A percentile compares a stretch with the other conserved stretches of the same genome.
Conservation (phyloP, 2,113 vertebrate genomes). For the Drymodes brunneopygia region DNA sequence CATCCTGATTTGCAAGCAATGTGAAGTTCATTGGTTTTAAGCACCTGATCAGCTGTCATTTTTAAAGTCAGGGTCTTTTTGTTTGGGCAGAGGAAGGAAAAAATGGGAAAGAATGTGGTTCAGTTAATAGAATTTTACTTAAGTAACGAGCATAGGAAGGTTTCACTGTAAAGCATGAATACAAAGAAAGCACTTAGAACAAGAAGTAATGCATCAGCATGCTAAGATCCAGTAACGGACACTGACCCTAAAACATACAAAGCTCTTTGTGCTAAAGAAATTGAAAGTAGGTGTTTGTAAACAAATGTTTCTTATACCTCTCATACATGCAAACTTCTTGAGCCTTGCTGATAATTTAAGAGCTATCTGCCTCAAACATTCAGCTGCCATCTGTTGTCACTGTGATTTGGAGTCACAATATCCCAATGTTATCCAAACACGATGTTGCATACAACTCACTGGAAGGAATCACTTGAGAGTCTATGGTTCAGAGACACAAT, state of each 20-base stretch:
- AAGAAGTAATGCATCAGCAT: background rate
- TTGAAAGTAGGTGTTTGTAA: background rate
- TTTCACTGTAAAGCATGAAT: background rate
- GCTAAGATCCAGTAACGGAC: background rate
- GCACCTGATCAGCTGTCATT: background rate
- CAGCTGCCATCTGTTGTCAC: background rate
- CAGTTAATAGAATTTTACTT: background rate
- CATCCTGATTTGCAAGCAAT: background rate
- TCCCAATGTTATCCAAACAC: background rate
- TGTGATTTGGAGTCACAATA: background rate
- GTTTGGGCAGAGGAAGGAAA: background rate
- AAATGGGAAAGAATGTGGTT: background rate
- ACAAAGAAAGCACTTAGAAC: background rate
- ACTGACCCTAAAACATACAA: background rate
- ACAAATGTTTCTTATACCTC: background rate
- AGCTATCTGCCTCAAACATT: background rate
- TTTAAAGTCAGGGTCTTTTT: background rate
- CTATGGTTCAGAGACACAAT: rapidly evolving
- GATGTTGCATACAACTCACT: background rate
- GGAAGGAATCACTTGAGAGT: background rate
- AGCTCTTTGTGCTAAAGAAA: background rate
- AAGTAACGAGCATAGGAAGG: background rate
- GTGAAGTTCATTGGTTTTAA: background rate
- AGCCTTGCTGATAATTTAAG: background rate
- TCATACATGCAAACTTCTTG: background rate